Conservation (phyloP, 2,113 vertebrate genomes). For the Acrocephalus kingi region DNA sequence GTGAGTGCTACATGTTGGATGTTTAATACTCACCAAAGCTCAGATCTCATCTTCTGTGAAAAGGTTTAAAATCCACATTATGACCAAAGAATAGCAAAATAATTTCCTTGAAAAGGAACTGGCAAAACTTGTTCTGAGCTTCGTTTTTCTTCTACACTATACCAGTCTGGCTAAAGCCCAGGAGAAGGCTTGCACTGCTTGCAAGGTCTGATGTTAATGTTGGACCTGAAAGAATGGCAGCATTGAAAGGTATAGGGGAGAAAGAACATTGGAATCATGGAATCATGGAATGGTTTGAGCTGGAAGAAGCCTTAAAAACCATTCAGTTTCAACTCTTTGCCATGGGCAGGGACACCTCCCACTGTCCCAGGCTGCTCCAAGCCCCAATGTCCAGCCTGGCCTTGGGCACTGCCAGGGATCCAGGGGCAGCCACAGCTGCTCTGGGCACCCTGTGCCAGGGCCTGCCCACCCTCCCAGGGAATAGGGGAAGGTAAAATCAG, state of each 20-base stretch:
- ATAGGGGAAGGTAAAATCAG: background rate
- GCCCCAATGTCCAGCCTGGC: rapidly evolving
- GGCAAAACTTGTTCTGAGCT: background rate
- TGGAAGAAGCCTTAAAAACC: background rate
- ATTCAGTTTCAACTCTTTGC: too few relatives aligned
- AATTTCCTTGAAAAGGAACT: background rate
- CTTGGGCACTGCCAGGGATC: background rate
- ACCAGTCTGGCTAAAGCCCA: background rate
- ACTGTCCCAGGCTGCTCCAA: rapidly evolving
- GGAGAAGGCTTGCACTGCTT: background rate
- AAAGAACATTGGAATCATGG: background rate
- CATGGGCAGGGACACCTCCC: background rate
- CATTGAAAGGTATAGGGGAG: background rate
- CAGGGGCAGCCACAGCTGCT: background rate
- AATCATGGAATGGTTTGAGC: background rate
- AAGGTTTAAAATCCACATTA: background rate
- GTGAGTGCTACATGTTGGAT: rapidly evolving
- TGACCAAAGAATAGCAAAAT: background rate
- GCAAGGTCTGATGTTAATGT: too few relatives aligned
- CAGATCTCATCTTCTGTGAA: background rate
- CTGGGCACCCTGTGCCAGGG: background rate
- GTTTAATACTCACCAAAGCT: background rate
- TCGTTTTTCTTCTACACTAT: background rate
- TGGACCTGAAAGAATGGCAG: background rate
- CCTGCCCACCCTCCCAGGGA: background rate